Evolutionary conservation across 2,797 vertebrate genomes (phyloP).

Genomic region (Enteromius afrohamiltoni): DNA sequence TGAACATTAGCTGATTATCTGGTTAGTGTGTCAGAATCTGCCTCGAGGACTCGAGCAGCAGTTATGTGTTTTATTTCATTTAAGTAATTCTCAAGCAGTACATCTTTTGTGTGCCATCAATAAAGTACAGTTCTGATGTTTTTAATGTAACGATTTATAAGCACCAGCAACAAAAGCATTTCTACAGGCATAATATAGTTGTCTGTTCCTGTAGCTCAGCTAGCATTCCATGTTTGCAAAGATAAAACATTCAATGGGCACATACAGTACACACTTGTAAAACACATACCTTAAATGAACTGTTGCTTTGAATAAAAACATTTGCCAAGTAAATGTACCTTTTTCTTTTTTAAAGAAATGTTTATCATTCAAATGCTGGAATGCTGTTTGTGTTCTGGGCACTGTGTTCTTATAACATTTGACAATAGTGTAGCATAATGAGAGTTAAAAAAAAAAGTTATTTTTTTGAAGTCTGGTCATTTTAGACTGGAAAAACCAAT

Average conservation of each 20-base stretch:
- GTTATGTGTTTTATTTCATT: constrained; percentile 34
- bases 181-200: background rate
- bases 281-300: background rate
- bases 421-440: background rate
- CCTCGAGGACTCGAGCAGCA: constrained; percentile 23
- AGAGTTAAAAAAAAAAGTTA: background rate
- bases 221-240: background rate
- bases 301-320: background rate
- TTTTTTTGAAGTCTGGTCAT: background rate
- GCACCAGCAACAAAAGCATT: background rate
- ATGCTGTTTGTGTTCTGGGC: background rate
- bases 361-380: background rate
- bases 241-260: background rate
- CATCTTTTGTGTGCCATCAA: constrained; percentile 7
- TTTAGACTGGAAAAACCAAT: background rate
- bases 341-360: background rate
- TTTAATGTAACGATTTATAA: background rate
- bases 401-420: too few relatives aligned
- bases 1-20: constrained; percentile 27
- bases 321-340: background rate
- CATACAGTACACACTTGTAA: background rate
- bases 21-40: constrained; percentile 37
- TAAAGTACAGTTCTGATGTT: background rate
- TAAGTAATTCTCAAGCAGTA: constrained; percentile 25
- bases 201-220: background rate